Conservation (phyloP, 2,888 invertebrate species). For the Habrosyne pyritoides region DNA sequence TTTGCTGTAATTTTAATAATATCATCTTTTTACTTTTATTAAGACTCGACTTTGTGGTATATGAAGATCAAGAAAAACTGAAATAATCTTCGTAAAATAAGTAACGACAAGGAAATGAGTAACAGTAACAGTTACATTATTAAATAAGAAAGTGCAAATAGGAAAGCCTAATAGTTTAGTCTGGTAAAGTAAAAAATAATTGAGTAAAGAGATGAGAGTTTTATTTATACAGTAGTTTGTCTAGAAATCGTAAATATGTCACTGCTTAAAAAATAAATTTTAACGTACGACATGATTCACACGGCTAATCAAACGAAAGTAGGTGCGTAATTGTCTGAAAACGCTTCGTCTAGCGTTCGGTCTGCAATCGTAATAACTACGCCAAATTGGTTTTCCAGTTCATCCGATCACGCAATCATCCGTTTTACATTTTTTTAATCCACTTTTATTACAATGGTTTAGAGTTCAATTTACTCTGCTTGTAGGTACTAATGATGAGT, state of each 20-base stretch:
- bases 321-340: slow-evolving; percentile 46
- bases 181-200: background rate
- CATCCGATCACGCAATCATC: slow-evolving; percentile 51
- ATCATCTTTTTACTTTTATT: background rate
- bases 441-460: slow-evolving; percentile 23
- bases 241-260: background rate
- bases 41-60: background rate
- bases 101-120: too few species aligned
- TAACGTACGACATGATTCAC: slow-evolving; percentile 35
- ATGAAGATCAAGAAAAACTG: too few species aligned
- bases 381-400: slow-evolving; percentile 56
- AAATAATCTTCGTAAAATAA: too few species aligned
- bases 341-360: slow-evolving; percentile 38
- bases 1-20: background rate
- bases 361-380: slow-evolving; percentile 47
- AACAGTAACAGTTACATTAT: too few species aligned
- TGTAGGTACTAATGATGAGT: slow-evolving; percentile 9
- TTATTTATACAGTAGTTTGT: background rate
- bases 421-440: slow-evolving; percentile 25
- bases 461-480: slow-evolving; percentile 20
- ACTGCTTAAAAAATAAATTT: slow-evolving; percentile 1
- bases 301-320: slow-evolving; percentile 47
- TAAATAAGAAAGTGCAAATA: background rate
- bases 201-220: background rate
- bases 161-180: background rate